Conservation (phyloP, 2,113 vertebrate species). For the Callaeas wilsoni region DNA sequence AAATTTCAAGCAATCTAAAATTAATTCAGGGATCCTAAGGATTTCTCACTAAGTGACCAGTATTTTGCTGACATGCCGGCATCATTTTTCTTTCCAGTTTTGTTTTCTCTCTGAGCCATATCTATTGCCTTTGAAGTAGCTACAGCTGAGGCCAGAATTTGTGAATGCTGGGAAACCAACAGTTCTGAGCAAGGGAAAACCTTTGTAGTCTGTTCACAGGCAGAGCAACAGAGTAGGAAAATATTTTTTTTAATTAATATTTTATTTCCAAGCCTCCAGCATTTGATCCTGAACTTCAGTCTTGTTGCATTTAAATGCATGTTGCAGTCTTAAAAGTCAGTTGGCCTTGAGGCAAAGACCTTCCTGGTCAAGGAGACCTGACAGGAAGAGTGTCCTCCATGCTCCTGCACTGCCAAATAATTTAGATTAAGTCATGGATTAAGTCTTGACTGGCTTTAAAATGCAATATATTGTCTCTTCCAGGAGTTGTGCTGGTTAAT, state of each 20-base stretch:
- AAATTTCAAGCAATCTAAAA: neutral
- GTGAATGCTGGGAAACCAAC: constrained; percentile 40
- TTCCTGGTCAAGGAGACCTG: neutral
- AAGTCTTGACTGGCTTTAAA: neutral
- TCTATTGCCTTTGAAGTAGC: constrained; percentile 58
- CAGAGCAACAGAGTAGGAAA: neutral
- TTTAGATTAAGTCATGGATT: neutral
- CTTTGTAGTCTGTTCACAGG: constrained; percentile 46
- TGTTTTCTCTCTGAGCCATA: constrained; percentile 23
- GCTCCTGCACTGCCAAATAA: neutral
- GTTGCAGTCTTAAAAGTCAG: neutral
- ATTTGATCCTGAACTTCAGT: neutral
- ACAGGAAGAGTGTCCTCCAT: neutral
- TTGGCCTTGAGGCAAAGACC: neutral
- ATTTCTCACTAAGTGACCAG: neutral
- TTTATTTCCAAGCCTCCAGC: constrained; percentile 39
- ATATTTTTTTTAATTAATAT: neutral
- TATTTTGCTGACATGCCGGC: neutral
- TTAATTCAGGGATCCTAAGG: neutral
- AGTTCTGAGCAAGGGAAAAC: constrained; percentile 5
- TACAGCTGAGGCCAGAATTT: constrained; percentile 9
- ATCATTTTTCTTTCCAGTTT: neutral
- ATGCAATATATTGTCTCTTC: neutral
- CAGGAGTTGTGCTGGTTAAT: neutral
- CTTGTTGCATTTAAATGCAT: neutral